Conservation (phyloP, 2,113 vertebrate genomes). For the Paramormyrops kingsleyae region DNA sequence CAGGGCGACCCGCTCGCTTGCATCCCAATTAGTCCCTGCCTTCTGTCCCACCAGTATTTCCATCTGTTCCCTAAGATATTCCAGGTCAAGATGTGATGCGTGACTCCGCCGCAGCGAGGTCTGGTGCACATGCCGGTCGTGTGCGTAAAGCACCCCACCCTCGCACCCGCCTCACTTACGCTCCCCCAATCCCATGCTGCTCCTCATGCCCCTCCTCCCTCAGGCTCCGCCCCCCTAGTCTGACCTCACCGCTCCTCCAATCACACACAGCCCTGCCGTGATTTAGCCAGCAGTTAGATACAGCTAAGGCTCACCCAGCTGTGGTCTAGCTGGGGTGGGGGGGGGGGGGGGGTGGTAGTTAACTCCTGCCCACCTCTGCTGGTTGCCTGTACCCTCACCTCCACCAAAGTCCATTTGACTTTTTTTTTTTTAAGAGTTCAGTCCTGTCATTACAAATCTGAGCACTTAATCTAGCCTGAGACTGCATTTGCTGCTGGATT, state of each 20-base stretch:
- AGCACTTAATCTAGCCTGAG: conserved; percentile 64
- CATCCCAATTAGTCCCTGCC: conserved; percentile 71
- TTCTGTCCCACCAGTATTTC: conserved; percentile 67
- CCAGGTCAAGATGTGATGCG: conserved; percentile 64
- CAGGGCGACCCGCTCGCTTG: conserved; percentile 70
- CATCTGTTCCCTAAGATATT: conserved; percentile 81
- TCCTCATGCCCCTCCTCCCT: background rate
- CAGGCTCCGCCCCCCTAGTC: background rate
- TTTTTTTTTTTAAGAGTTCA: conserved; percentile 54
- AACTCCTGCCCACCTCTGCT: background rate
- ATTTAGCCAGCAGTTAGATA: background rate
- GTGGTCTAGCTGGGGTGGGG: background rate
- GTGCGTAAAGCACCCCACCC: background rate
- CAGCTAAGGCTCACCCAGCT: background rate
- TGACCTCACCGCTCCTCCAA: background rate
- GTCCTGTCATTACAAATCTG: conserved; percentile 60
- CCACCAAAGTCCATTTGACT: conserved; percentile 36
- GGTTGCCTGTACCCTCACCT: background rate
- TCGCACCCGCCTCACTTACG: background rate
- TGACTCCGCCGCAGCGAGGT: conserved; percentile 26
- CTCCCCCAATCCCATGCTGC: background rate
- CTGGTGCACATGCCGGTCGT: background rate
- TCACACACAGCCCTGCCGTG: background rate
- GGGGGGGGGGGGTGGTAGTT: background rate
- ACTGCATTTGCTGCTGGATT: conserved; percentile 65